Evolutionary conservation across 2,888 invertebrate genomes (phyloP).

Genomic region (Falcaria lacertinaria): DNA sequence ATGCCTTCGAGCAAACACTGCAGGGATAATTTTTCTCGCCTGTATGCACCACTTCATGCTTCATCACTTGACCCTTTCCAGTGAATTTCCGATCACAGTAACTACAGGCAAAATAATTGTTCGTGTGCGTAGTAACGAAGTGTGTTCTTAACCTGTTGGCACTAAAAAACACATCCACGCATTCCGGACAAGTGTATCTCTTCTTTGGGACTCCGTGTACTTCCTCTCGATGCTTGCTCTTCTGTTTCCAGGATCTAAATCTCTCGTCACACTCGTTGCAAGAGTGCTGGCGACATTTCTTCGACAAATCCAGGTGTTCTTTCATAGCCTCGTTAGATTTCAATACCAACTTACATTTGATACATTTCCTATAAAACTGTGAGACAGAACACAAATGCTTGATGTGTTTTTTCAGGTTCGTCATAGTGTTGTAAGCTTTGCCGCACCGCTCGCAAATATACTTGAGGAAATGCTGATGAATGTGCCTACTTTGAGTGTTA

Average conservation of each 20-base stretch:
- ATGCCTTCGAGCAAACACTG: conserved; percentile 38
- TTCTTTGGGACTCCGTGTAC: conserved; percentile 28
- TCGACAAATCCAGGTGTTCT: conserved; percentile 26
- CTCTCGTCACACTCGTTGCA: conserved; percentile 35
- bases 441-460: conserved; percentile 45
- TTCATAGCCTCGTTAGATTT: conserved; percentile 27
- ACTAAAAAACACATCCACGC: conserved; percentile 26
- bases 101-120: conserved; percentile 24
- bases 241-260: conserved; percentile 31
- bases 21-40: conserved; percentile 36
- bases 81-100: conserved; percentile 30
- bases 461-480: conserved; percentile 37
- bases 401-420: conserved; percentile 30
- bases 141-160: conserved; percentile 29
- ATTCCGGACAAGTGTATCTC: conserved; percentile 36
- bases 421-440: conserved; percentile 31
- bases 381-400: conserved; percentile 19
- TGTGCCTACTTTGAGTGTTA: conserved; percentile 38
- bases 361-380: conserved; percentile 26
- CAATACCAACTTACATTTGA: conserved; percentile 35
- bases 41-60: conserved; percentile 31
- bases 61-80: conserved; percentile 21
- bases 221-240: conserved; percentile 30
- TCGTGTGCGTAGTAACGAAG: conserved; percentile 34
- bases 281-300: conserved; percentile 33